These are phyloP conservation scores for Mixornis gularis DNA, from an alignment of 2,113 vertebrate species.

Conservation along the genomic window DNA sequence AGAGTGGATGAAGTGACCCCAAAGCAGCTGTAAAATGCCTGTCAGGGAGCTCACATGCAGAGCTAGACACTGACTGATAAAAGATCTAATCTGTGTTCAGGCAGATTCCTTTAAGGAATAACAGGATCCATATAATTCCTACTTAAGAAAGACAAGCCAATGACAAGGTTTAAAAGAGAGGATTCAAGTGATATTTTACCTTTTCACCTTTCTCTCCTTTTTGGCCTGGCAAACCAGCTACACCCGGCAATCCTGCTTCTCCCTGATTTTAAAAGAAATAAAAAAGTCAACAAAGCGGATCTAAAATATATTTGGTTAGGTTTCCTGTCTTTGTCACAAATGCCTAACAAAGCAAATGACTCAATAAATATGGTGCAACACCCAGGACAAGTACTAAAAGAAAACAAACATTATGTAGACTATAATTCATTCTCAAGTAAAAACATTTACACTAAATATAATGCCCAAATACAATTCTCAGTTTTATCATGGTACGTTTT, in stretches of 20 bases:
- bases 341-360: neutral
- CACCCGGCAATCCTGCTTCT: constrained; percentile 77
- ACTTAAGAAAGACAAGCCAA: neutral
- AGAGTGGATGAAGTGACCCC: neutral
- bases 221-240: constrained; percentile 73
- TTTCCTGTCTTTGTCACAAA: neutral
- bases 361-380: neutral
- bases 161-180: neutral
- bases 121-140: neutral
- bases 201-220: constrained; percentile 82
- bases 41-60: accelerated
- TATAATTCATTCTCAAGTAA: neutral
- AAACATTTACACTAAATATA: neutral
- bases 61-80: neutral
- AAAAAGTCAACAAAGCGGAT: neutral
- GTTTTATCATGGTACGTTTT: neutral
- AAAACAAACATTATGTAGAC: neutral
- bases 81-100: neutral
- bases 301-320: neutral
- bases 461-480: neutral
- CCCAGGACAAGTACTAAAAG: neutral
- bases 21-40: neutral
- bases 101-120: neutral
- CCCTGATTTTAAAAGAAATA: constrained; percentile 71
- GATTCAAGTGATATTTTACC: constrained; percentile 62